Evolutionary conservation across 2,888 invertebrate species (phyloP).

Genomic region (Melipona bicolor): DNA sequence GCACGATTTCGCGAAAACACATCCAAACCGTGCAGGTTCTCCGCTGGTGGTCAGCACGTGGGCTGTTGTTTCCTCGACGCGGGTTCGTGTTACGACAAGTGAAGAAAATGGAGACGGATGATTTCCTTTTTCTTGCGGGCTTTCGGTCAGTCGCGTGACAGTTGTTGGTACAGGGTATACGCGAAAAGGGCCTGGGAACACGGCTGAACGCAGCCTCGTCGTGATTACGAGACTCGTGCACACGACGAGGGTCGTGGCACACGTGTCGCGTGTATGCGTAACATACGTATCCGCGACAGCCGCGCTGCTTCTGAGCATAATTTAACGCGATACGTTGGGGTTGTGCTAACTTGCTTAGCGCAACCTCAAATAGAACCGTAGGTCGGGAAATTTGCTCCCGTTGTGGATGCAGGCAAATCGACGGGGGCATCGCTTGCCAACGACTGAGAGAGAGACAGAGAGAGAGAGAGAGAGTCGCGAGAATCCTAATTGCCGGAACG

Average conservation of each 20-base stretch:
- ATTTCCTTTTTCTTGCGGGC: constrained; percentile 68
- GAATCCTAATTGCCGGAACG: constrained; percentile 72
- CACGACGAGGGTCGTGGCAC: constrained; percentile 52
- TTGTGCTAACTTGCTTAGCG: constrained; percentile 84
- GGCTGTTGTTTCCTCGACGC: constrained; percentile 8
- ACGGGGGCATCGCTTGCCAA: constrained; percentile 65
- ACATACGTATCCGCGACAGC: constrained; percentile 62
- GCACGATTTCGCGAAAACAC: constrained; percentile 31
- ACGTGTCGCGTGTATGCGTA: constrained; percentile 50
- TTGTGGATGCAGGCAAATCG: constrained; percentile 73
- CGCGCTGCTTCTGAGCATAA: constrained; percentile 83
- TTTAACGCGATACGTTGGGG: constrained; percentile 84
- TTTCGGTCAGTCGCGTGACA: constrained; percentile 68
- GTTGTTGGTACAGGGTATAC: constrained; percentile 33
- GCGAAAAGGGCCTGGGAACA: constrained; percentile 57
- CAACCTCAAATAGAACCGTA: constrained; percentile 82
- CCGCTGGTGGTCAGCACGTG: constrained; percentile 4
- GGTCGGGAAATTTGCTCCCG: constrained; percentile 83
- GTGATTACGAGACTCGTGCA: constrained; percentile 71
- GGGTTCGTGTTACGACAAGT: constrained; percentile 60
- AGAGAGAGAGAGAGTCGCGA: constrained; percentile 58
- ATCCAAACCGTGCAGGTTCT: not conserved
- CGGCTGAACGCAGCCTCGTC: constrained; percentile 66
- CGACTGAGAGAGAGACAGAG: not conserved
- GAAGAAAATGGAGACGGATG: constrained; percentile 73